Evolutionary conservation across 2,888 invertebrate species (phyloP).

Genomic region (Chirona hameri): DNA sequence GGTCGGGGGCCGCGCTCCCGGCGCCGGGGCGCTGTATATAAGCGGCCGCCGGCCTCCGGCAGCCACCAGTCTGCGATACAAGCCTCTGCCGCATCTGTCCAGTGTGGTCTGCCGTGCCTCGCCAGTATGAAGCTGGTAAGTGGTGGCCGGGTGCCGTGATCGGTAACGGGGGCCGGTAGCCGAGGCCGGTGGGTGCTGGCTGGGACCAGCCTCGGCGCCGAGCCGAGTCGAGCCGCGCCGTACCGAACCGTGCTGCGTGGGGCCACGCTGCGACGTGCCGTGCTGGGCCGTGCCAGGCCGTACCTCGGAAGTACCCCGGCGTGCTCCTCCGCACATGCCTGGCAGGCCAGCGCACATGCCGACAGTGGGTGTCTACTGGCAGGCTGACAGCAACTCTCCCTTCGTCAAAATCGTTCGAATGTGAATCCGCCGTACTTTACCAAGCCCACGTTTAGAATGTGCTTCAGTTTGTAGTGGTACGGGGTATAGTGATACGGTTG

Average conservation of each 20-base stretch:
- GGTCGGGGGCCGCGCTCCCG: background rate
- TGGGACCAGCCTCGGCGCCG: background rate
- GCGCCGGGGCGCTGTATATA: background rate
- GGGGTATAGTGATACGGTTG: no score
- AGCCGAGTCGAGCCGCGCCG: background rate
- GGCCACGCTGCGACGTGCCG: background rate
- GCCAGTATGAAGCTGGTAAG: constrained; percentile 24
- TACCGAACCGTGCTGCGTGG: background rate
- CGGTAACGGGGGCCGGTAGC: background rate
- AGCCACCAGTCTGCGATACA: background rate
- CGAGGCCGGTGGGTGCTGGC: background rate
- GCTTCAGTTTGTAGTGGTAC: no score
- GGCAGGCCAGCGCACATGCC: no score
- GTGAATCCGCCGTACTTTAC: no score
- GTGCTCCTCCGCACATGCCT: no score
- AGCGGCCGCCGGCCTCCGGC: background rate
- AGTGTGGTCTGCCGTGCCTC: background rate
- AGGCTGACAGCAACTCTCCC: no score
- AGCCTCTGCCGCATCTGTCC: background rate
- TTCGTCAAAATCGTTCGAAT: no score
- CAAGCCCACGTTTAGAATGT: no score
- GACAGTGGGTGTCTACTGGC: no score
- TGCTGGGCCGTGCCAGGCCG: background rate
- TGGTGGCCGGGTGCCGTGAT: background rate
- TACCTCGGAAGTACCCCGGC: no score